phyloP scores from a whole-genome alignment of 2,113 vertebrate genomes.

The Toxotes jaculatrix region DNA sequence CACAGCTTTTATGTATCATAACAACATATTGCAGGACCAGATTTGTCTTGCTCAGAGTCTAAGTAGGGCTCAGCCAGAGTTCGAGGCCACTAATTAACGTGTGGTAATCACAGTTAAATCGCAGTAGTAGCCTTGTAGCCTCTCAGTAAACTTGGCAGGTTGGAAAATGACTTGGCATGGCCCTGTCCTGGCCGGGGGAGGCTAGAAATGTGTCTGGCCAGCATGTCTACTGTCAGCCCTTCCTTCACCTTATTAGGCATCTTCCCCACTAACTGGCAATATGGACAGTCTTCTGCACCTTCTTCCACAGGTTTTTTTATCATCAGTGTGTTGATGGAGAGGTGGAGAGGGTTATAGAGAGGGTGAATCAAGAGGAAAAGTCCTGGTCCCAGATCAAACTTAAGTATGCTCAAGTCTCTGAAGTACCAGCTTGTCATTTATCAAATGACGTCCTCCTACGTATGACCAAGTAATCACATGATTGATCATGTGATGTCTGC shows the following conservation, averaged over 20 bases:
- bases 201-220: slow-evolving; percentile 23
- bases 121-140: slow-evolving; percentile 11
- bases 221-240: not conserved
- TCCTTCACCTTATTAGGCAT: slow-evolving; percentile 13
- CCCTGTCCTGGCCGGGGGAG: slow-evolving; percentile 13
- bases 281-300: not conserved
- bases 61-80: slow-evolving; percentile 54
- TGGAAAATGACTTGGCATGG: slow-evolving; percentile 46
- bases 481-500: too few relatives aligned
- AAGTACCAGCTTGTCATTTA: too few relatives aligned
- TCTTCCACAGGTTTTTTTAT: not conserved
- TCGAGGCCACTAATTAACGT: slow-evolving; percentile 54
- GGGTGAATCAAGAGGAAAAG: not conserved
- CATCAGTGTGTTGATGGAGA: not conserved
- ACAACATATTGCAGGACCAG: slow-evolving; percentile 18
- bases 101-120: slow-evolving; percentile 45
- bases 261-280: not conserved
- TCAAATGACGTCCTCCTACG: too few relatives aligned
- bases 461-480: too few relatives aligned
- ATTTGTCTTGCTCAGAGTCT: slow-evolving; percentile 27
- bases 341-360: not conserved
- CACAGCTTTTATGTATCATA: not conserved
- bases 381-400: too few relatives aligned
- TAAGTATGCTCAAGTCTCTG: too few relatives aligned
- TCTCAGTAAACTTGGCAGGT: slow-evolving; percentile 49